Evolutionary conservation across 2,888 invertebrate species (phyloP), one percentile per base, ranked within the genome.

Genomic region (Phragmatobia fuliginosa): DNA sequence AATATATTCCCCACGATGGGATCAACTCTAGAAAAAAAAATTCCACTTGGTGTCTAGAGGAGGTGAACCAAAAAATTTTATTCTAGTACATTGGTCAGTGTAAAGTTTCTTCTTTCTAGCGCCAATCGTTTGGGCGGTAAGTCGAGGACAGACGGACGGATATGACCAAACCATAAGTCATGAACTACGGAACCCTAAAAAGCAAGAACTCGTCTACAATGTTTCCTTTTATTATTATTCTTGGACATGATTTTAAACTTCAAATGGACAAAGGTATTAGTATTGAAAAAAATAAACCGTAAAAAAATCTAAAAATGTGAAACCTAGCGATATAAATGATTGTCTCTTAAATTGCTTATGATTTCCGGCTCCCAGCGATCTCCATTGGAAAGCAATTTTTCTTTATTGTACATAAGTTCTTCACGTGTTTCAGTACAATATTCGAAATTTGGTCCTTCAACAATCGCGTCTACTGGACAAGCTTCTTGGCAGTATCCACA

Each of bases 311-410:
- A 56, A 58, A 56, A 41, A 38, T 8, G 16, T 18, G 21, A 32
- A 21, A 16, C 16, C 71, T 84, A 94, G 66, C 90, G 91, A 81
- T 94, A 94, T 59, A 94, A 85, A 85, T 92, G 92, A 77, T 89
- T 93, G 70, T 94, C 94, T 73, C 88, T 88, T 78, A 99, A 97
- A 92, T 99, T 99, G 66, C 98, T 97, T 10, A 98, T 98, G 79
- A 99, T 98, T 95, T 99, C 99, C 0, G 98, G 97, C 91, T 99
- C 99, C 99, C 99, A 99, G 86, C 98, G 98, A 90, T 99, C 99
- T 33, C 99, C 99, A 90, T 99, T 99, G 83, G 96, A 96, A 70
- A 99, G 95, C 62, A 99, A 95, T 88, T 99, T 99, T 89, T 99
- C 99, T 92, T 99, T 99, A 91, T 99, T 99, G 93, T 99, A 99